Conservation (phyloP, 2,113 vertebrate species). For the Lophochroa leadbeateri region DNA sequence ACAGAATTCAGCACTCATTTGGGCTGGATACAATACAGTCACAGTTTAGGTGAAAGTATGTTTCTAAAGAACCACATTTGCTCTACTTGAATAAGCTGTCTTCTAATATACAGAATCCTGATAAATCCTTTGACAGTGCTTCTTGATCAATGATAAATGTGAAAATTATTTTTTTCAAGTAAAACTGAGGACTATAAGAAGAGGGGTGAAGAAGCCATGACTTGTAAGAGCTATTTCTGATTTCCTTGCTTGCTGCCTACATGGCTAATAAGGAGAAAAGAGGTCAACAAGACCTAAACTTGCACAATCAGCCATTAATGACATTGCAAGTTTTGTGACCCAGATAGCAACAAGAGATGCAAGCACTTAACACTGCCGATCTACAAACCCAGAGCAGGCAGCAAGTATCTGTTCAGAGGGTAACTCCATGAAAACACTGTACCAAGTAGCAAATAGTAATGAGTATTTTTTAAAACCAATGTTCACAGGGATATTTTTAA, state of each 20-base stretch:
- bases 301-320: neutral
- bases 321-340: neutral
- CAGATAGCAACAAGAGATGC: neutral
- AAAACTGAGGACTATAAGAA: neutral
- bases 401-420: neutral
- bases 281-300: neutral
- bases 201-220: neutral
- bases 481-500: neutral
- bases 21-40: neutral
- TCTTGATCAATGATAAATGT: neutral
- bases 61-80: slow-evolving; percentile 31
- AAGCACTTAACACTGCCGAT: accelerated
- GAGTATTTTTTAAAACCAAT: neutral
- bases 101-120: neutral
- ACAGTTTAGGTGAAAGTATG: neutral
- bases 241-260: neutral
- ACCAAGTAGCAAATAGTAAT: neutral
- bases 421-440: neutral
- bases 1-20: neutral
- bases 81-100: neutral
- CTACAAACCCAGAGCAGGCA: neutral
- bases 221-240: neutral
- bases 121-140: neutral
- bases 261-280: neutral
- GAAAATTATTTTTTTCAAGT: neutral